Evolutionary conservation across 1,140 invertebrate species (phyloP).

Genomic region (Drosophila sp.): DNA sequence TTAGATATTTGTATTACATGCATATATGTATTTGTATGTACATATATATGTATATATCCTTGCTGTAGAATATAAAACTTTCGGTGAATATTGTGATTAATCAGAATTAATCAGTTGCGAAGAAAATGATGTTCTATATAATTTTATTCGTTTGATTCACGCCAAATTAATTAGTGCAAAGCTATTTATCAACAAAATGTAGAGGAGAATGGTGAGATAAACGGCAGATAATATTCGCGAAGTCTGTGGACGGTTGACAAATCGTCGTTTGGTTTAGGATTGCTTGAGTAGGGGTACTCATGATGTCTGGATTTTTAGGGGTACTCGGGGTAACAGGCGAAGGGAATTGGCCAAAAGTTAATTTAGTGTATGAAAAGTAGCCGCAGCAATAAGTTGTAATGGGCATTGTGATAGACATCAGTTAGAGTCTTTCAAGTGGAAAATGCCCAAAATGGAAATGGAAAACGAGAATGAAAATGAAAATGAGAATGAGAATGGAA

Average conservation of each 20-base stretch:
- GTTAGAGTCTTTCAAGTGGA: slow-evolving; percentile 56
- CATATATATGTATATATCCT: no score
- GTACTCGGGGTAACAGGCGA: background rate
- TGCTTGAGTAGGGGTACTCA: background rate
- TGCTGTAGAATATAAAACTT: no score
- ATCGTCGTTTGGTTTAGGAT: background rate
- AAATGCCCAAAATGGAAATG: slow-evolving; percentile 67
- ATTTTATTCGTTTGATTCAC: slow-evolving; percentile 60
- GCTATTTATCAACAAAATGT: slow-evolving; percentile 65
- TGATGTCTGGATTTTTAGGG: no score
- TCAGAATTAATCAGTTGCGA: no score
- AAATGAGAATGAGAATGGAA: slow-evolving; percentile 67
- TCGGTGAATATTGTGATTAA: no score
- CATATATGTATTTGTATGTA: no score
- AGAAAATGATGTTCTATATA: background rate
- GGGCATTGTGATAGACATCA: slow-evolving; percentile 68
- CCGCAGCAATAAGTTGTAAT: slow-evolving; percentile 76
- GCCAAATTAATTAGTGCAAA: slow-evolving; percentile 77
- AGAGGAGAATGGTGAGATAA: slow-evolving; percentile 61
- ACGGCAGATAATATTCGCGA: slow-evolving; percentile 66
- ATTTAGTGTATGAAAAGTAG: slow-evolving; percentile 81
- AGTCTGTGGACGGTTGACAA: slow-evolving; percentile 36
- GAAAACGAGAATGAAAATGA: slow-evolving; percentile 61
- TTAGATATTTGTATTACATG: no score
- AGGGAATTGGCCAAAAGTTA: slow-evolving; percentile 54